Base-by-base conservation (phyloP, 1,140 invertebrate species). In the Drosophila azteca region DNA sequence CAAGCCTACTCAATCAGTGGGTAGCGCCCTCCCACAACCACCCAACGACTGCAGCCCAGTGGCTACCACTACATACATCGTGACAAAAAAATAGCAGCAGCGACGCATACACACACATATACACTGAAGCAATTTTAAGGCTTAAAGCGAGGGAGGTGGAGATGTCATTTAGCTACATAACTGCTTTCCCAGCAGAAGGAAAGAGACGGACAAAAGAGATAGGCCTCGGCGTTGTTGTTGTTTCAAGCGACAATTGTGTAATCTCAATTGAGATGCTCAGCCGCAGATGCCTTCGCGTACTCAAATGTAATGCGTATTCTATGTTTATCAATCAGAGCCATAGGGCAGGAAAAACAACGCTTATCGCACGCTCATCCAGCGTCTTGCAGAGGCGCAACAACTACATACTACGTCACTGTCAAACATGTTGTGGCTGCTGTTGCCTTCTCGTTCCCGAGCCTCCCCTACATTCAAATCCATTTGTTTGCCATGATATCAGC, bases 1-100 rank as follows among this genome's bases (percentile, higher is more conserved):
- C 46, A 50, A 60, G 82, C 82, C 83, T 87, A 79, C 70, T 75
- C 82, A 85, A 88, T 88, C 78, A 81, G 83, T 62, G 64, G 72
- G 59, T 60, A 31, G 61, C 64, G 61, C 64, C 43, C 59, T 52
- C 20, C 50, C 70, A 51, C 63, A 50, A 61, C 45, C 29, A 54
- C 48, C 58, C 48, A 41, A 31, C 55, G 7, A 11, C 13, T 39
- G n/a, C 48, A 43, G 24, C 41, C 17, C 44, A 72, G 54, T 39
- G 3, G 11, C 35, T 39, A 20, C 35, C 39, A 22, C 29, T 51
- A 46, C 59, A 55, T 20, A n/a, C 52, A 41, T 44, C 53, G 20
- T 50, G 31, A n/a, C 41, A 61, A 54, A 31, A 54, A 31, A 52
- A 29, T 29, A 29, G 31, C 55, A 45, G 52, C 45, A 44, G 11